Percentiles rank a stretch among this genome's conserved stretches.
These are phyloP conservation scores for Scalopus aquaticus DNA, from an alignment of 2,113 vertebrate genomes.

Conservation along the genomic window DNA sequence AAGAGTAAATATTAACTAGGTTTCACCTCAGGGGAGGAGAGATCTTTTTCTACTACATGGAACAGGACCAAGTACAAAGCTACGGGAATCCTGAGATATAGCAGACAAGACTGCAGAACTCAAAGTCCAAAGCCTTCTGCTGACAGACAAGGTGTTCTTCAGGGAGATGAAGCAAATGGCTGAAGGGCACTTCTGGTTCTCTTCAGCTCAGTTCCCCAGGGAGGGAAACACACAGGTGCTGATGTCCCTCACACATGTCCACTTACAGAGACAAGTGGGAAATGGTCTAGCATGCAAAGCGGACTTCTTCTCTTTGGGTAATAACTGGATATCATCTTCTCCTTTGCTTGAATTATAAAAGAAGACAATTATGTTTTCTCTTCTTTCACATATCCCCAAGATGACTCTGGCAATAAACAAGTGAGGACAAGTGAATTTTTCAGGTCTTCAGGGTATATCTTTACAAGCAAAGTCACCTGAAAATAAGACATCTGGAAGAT, in stretches of 20 bases:
- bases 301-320: neutral
- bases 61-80: neutral
- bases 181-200: neutral
- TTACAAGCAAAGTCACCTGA: neutral
- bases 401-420: neutral
- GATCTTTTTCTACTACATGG: neutral
- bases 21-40: neutral
- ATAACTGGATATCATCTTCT: neutral
- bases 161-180: neutral
- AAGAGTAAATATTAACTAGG: neutral
- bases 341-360: neutral
- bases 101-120: neutral
- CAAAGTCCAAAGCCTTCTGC: neutral
- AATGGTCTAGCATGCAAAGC: neutral
- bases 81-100: neutral
- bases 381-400: neutral
- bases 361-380: neutral
- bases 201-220: neutral
- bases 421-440: neutral
- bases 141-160: neutral
- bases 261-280: neutral
- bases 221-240: neutral
- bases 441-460: neutral
- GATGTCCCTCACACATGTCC: neutral
- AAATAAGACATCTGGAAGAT: neutral